Percentiles rank a stretch among this genome's conserved stretches.
Conservation (phyloP, 2,113 vertebrate species). For the Nothobranchius furzeri region DNA sequence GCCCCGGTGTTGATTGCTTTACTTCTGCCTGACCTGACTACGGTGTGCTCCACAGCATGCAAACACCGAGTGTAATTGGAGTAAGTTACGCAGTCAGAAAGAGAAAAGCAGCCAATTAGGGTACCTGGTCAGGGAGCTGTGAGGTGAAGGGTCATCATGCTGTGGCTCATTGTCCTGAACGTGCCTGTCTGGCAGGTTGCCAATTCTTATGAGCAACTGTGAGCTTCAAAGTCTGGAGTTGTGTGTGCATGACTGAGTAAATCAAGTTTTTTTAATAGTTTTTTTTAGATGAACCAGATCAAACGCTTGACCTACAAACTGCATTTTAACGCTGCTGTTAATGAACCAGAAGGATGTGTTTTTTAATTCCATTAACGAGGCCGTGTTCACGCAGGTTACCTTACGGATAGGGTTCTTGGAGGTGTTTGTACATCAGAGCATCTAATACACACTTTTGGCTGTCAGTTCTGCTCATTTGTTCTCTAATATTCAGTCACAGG, state of each 20-base stretch:
- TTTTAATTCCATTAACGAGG: conserved; percentile 45
- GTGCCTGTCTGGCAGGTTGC: conserved; percentile 18
- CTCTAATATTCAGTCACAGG: conserved; percentile 16
- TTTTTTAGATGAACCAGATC: conserved; percentile 42
- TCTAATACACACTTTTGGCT: not conserved
- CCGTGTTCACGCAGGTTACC: conserved; percentile 12
- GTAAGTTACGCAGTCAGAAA: conserved; percentile 34
- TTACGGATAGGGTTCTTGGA: conserved; percentile 2
- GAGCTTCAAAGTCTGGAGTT: conserved; percentile 18
- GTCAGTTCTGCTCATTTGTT: conserved; percentile 38
- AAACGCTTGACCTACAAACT: conserved; percentile 47
- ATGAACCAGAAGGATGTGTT: conserved; percentile 39
- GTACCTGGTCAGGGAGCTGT: conserved; percentile 32
- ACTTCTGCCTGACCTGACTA: conserved; percentile 25
- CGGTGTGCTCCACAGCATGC: conserved; percentile 42
- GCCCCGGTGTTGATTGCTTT: conserved; percentile 7
- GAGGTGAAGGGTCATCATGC: conserved; percentile 47
- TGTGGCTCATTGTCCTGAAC: conserved; percentile 16
- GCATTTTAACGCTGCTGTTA: conserved; percentile 44
- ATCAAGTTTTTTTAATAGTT: too few relatives aligned
- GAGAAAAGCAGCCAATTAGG: conserved; percentile 53
- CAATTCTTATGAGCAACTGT: conserved; percentile 14
- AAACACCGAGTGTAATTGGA: conserved; percentile 53
- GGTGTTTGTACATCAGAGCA: conserved; percentile 4
- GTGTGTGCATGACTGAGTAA: conserved; percentile 1